Evolutionary conservation across 2,888 invertebrate species (phyloP).

Genomic region (Ctenicera cuprea): DNA sequence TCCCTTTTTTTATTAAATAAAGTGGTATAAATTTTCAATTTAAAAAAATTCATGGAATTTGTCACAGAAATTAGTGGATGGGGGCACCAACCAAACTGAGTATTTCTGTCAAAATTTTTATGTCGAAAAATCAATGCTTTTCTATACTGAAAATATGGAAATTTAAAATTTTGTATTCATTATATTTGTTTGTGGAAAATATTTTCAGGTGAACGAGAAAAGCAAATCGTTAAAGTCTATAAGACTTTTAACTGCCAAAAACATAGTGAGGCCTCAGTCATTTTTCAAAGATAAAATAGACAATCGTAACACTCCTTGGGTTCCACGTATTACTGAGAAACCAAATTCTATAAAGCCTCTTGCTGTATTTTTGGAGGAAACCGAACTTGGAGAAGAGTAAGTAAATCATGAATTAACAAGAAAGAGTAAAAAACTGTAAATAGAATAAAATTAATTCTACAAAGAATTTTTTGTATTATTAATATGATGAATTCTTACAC

Average conservation of each 20-base stretch:
- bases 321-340: slow-evolving; percentile 89
- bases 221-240: slow-evolving; percentile 65
- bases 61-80: too few species aligned
- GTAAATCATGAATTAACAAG: slow-evolving; percentile 53
- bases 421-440: background rate
- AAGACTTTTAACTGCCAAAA: slow-evolving; percentile 81
- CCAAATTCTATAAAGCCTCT: slow-evolving; percentile 91
- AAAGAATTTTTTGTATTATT: background rate
- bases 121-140: too few species aligned
- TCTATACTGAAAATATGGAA: too few species aligned
- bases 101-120: too few species aligned
- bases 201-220: slow-evolving; percentile 10
- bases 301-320: slow-evolving; percentile 87
- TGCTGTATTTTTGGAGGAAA: slow-evolving; percentile 82
- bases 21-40: too few species aligned
- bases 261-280: slow-evolving; percentile 88
- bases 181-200: background rate
- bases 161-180: too few species aligned
- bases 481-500: slow-evolving; percentile 29
- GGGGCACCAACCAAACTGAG: too few species aligned
- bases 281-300: slow-evolving; percentile 90
- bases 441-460: background rate
- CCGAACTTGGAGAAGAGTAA: slow-evolving; percentile 77
- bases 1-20: too few species aligned
- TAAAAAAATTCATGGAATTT: too few species aligned